Base-by-base conservation (phyloP, 2,113 vertebrate genomes). In the Porphyrio hochstetteri region DNA sequence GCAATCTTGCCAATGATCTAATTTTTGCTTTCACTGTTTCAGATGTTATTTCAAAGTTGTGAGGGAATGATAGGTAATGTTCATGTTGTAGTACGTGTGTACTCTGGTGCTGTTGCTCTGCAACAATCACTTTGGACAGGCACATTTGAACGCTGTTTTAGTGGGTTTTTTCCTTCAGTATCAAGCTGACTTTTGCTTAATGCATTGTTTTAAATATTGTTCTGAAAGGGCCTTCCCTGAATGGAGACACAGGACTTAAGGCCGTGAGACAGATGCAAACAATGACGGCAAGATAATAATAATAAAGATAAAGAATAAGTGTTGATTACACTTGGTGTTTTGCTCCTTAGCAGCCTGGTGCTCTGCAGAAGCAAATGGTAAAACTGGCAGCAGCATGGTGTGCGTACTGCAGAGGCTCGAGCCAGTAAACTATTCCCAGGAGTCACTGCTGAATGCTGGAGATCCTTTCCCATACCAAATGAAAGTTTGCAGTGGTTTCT, bases 401-500 rank as follows among this genome's bases (percentile, higher is more conserved):
- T 19, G 7, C 52, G 59, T 35, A 61, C 42, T 63, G 35, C 89
- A 89, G 80, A 69, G 53, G 40, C 24, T 57, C 42, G 19, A 83
- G 86, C 57, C 44, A 65, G 38, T 40, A 72, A 91, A 55, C 33
- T 81, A 44, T 61, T 92, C 61, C 56, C 38, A 21, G 7, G 67
- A 65, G 40, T 83, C 68, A 53, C 61, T 79, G 35, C 33, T 64
- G 83, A 84, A 63, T 61, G 55, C 76, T 75, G 67, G 55, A 63
- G 52, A 72, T 67, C 55, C 88, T 90, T 71, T 87, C 61, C 23
- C 70, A 28, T 2, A 48, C n/a, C 87, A 84, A 96, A 92, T 76
- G 68, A 64, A 92, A 84, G 65, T 42, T 56, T 77, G 72, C 61
- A 76, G 92, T 89, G 88, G 83, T 94, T 97, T 92, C 94, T 96